These are phyloP conservation scores for Microctonus brassicae DNA, from an alignment of 2,888 invertebrate genomes.

Conservation along the genomic window DNA sequence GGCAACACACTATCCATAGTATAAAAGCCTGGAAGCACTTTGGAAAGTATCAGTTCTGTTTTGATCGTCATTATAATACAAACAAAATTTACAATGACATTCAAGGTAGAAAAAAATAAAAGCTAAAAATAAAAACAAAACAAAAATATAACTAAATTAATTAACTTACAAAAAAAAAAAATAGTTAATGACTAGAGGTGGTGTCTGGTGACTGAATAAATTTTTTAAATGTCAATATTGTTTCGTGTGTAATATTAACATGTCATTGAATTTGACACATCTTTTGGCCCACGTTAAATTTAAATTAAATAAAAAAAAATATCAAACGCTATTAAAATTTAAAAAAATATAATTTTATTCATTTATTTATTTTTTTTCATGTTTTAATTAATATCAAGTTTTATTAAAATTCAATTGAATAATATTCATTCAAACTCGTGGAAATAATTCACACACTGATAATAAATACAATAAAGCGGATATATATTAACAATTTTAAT, in stretches of 20 bases:
- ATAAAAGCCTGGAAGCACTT: conserved; percentile 62
- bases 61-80: conserved; percentile 57
- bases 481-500: background rate
- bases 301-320: too few relatives aligned
- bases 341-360: background rate
- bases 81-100: conserved; percentile 56
- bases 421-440: too few relatives aligned
- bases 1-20: conserved; percentile 42
- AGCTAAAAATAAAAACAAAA: background rate
- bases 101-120: conserved; percentile 56
- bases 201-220: too few relatives aligned
- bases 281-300: too few relatives aligned
- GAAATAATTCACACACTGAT: background rate
- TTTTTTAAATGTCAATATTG: too few relatives aligned
- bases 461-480: background rate
- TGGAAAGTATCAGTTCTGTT: conserved; percentile 65
- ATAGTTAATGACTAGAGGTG: too few relatives aligned
- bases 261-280: too few relatives aligned
- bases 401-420: too few relatives aligned
- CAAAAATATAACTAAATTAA: background rate
- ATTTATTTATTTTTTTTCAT: background rate
- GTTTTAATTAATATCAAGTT: background rate
- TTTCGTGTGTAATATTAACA: too few relatives aligned
- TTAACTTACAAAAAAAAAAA: background rate
- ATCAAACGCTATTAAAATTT: too few relatives aligned